Evolutionary conservation across 2,113 vertebrate genomes (phyloP).

Genomic region (Silurus glanis): DNA sequence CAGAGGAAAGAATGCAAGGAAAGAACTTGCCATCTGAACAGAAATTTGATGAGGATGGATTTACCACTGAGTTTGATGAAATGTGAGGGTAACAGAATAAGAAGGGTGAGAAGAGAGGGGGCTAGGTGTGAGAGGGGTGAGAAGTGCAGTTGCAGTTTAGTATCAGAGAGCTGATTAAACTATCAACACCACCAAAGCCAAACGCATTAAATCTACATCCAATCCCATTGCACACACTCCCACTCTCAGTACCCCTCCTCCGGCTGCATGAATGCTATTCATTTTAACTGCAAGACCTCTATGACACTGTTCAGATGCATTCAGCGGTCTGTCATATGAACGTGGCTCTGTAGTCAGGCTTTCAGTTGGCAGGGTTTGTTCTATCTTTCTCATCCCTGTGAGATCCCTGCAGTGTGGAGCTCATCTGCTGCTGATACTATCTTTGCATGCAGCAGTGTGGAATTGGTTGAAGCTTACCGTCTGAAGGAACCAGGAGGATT

Average conservation of each 20-base stretch:
- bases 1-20: neutral
- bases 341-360: neutral
- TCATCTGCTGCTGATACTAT: constrained; percentile 22
- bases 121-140: neutral
- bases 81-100: neutral
- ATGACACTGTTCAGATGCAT: neutral
- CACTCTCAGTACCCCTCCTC: neutral
- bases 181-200: constrained; percentile 51
- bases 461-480: constrained; percentile 18
- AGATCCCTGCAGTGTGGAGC: constrained; percentile 1
- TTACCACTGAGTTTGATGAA: neutral
- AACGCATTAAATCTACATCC: constrained; percentile 53
- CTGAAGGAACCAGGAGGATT: constrained; percentile 16
- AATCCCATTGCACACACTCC: constrained; percentile 47
- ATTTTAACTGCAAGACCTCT: constrained; percentile 24
- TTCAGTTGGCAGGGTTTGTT: neutral
- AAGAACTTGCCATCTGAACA: neutral
- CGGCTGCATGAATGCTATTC: constrained; percentile 12
- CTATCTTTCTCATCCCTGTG: constrained; percentile 1
- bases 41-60: neutral
- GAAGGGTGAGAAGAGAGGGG: neutral
- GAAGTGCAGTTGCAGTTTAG: constrained; percentile 13
- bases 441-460: constrained; percentile 14
- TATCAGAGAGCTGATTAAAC: constrained; percentile 61
- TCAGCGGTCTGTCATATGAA: neutral